Evolutionary conservation across 2,113 vertebrate species (phyloP), one percentile per base, ranked within the genome.

Genomic region (Indicator indicator): DNA sequence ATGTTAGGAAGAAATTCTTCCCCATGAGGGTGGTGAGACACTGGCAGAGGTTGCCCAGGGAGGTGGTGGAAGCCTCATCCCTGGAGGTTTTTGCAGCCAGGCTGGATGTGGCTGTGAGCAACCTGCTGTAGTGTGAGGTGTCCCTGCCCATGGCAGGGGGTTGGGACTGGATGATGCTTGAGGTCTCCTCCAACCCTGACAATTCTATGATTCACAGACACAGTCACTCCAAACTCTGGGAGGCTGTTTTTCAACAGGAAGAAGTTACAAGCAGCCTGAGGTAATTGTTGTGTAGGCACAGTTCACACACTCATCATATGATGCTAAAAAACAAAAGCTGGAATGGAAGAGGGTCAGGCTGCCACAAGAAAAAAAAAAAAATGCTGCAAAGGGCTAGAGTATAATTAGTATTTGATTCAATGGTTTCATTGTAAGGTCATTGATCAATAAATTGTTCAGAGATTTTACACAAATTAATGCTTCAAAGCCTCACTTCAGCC

Each of bases 281-380:
- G n/a, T n/a, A 67, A 64, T 74, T 78, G 69, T 26, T 50, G 24
- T 2, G 0, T 38, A 33, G 32, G 64, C 94, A 62, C 64, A 67
- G 32, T 70, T 89, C 82, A 77, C 38, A 63, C 6, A 17, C n/a
- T 52, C 40, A n/a, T 85, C 7, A 10, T 80, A 18, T 59, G 52
- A 44, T 56, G 32, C 48, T 81, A 81, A 69, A 93, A 93, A 93
- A 95, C 40, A 69, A 82, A 82, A 87, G 15, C 46, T 77, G 55
- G 73, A 88, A 42, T 5, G 27, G 56, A 94, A 80, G 55, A 78
- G 30, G 44, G 50, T 94, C 46, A 89, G 50, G n/a, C 54, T 73
- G 40, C 44, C 74, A 75, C 44, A 79, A 48, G 73, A 84, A 85
- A 36, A 11, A 36, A 33, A 21, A 80, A 50, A 67, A 38, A 71